Evolutionary conservation across 2,113 vertebrate genomes (phyloP), one percentile per base, ranked within the genome.

Genomic region (Microtus oregoni): DNA sequence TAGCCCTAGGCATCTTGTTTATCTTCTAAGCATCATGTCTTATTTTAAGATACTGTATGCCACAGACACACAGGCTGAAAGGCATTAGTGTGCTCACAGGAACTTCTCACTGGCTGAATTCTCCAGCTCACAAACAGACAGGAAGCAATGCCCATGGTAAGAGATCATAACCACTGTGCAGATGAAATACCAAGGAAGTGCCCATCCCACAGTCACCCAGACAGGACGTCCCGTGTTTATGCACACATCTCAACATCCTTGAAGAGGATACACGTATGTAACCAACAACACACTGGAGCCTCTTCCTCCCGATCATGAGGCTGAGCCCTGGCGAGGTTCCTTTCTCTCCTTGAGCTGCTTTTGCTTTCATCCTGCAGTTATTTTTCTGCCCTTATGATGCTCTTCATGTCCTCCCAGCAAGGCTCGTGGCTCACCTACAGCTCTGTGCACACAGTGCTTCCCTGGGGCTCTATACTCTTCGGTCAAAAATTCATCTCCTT

Each of bases 1-100:
- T 82, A 63, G 58, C 52, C 35, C 65, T 87, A 76, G 81, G 22
- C 35, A 47, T 41, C 79, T 81, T 83, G 2, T 61, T 61, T 89
- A 50, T 77, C 44, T 73, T 76, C 52, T 63, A 1, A 75, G 14
- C 30, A 88, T 85, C 68, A 94, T 95, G 96, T 94, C 86, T 95
- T 90, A 88, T 52, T 96, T 94, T 86, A 91, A 50, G 61, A 68
- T 47, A 47, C 1, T 38, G 52, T 41, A 81, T 75, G 86, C 67
- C 86, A 94, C 32, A 91, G 86, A 81, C 26, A 83, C 0, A 67
- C 26, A 12, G 1, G 30, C 38, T 96, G 89, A 92, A 86, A 89
- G 72, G 81, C 81, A 82, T n/a, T 73, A 32, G 61, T 28, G 55
- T 32, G 41, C 41, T 52, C 75, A 50, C 35, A 90, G 92, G 93